Percentiles rank a stretch among this genome's conserved stretches.
These are phyloP conservation scores for Oeneis ivallda DNA, from an alignment of 2,888 invertebrate species.

Conservation along the genomic window DNA sequence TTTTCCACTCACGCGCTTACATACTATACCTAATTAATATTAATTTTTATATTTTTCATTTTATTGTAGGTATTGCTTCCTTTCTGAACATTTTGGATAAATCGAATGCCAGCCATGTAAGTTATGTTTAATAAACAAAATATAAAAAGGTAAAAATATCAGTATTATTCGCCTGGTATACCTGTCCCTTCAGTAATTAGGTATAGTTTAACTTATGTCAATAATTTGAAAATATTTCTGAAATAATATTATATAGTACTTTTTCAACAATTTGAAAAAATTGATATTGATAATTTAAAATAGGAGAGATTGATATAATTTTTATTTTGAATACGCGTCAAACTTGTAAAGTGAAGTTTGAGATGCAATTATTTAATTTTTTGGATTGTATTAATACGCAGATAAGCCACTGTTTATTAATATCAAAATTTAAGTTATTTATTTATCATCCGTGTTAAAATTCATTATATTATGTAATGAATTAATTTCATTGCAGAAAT, in stretches of 20 bases:
- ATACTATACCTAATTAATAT: not conserved
- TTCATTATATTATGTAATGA: not conserved
- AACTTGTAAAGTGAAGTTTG: not conserved
- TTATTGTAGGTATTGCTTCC: slow-evolving; percentile 9
- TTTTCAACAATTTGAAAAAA: too few relatives aligned
- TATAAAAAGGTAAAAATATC: too few relatives aligned
- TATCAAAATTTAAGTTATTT: not conserved
- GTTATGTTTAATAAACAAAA: not conserved
- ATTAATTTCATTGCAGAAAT: slow-evolving; percentile 47
- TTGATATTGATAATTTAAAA: not conserved
- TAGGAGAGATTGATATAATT: not conserved
- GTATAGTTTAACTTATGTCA: too few relatives aligned
- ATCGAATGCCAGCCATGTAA: slow-evolving; percentile 5
- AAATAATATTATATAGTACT: not conserved
- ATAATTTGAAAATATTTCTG: not conserved
- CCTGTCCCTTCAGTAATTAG: too few relatives aligned
- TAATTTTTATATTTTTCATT: not conserved
- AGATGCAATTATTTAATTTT: not conserved
- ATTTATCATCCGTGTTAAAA: not conserved
- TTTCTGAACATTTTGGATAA: not conserved
- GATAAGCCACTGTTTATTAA: slow-evolving; percentile 7
- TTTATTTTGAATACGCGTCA: not conserved
- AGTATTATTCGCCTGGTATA: too few relatives aligned
- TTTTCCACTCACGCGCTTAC: not conserved
- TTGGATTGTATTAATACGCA: not conserved